These are phyloP conservation scores for Nymphicus hollandicus DNA, from an alignment of 2,113 vertebrate species.

Conservation along the genomic window DNA sequence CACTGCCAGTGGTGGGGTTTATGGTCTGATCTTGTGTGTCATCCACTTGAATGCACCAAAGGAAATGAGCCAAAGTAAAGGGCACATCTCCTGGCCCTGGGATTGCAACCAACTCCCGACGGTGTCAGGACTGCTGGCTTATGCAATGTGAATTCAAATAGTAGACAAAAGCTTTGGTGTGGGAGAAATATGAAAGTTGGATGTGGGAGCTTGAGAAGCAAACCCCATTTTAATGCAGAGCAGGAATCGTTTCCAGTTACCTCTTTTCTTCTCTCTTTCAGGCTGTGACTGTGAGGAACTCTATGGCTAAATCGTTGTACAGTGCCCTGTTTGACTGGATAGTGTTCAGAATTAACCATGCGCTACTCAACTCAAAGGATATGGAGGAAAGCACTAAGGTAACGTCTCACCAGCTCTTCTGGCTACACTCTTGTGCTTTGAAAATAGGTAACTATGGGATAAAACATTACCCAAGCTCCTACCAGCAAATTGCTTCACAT, in stretches of 20 bases:
- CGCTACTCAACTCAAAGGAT: slow-evolving; percentile 91
- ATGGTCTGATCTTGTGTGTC: neutral
- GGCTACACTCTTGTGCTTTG: neutral
- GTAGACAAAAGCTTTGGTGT: neutral
- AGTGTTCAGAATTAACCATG: slow-evolving; percentile 98
- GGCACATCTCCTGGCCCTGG: neutral
- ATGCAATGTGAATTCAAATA: accelerated
- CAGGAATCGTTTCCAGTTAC: neutral
- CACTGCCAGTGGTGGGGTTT: accelerated
- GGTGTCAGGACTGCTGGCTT: accelerated
- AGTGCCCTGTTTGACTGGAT: slow-evolving; percentile 98
- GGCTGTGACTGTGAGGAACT: slow-evolving; percentile 94
- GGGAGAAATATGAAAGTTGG: accelerated
- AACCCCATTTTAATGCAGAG: neutral
- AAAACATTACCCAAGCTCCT: neutral
- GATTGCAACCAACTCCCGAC: accelerated
- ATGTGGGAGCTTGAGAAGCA: neutral
- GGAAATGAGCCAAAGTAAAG: neutral
- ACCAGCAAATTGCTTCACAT: neutral
- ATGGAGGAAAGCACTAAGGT: slow-evolving; percentile 91
- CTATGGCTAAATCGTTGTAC: slow-evolving; percentile 97
- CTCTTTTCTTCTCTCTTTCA: slow-evolving; percentile 44
- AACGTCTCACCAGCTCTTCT: neutral
- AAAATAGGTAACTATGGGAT: neutral
- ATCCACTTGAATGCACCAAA: neutral